phyloP scores from a whole-genome alignment of 2,113 vertebrate species.

The Syrrhaptes paradoxus region DNA sequence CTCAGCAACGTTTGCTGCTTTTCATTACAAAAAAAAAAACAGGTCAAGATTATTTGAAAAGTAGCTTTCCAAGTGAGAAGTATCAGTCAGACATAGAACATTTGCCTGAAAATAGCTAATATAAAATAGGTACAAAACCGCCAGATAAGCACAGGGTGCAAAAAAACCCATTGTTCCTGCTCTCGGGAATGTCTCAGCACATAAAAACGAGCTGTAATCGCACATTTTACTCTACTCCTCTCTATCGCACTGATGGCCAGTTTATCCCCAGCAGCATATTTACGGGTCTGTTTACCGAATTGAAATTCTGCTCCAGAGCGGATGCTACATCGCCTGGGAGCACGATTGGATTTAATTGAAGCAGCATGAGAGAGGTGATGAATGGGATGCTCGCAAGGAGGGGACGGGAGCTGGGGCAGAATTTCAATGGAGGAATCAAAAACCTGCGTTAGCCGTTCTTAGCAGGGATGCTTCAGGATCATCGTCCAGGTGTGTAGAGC shows the following conservation, averaged over 20 bases:
- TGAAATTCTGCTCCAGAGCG: constrained; percentile 56
- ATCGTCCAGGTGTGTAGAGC: neutral
- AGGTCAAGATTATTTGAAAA: constrained; percentile 32
- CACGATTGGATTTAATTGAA: constrained; percentile 69
- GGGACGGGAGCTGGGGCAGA: constrained; percentile 16
- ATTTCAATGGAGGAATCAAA: constrained; percentile 62
- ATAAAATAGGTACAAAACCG: neutral
- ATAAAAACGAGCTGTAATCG: constrained; percentile 70
- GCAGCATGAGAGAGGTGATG: constrained; percentile 67
- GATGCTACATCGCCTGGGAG: constrained; percentile 52
- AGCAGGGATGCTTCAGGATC: neutral
- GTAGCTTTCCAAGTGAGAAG: constrained; percentile 28
- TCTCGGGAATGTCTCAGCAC: constrained; percentile 37
- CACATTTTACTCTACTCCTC: constrained; percentile 54
- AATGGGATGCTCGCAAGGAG: constrained; percentile 41
- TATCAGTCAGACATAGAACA: neutral
- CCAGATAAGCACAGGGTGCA: constrained; percentile 13
- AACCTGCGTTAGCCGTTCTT: neutral
- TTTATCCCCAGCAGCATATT: constrained; percentile 74
- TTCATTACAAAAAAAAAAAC: neutral
- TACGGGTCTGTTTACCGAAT: constrained; percentile 60
- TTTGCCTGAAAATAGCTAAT: constrained; percentile 53
- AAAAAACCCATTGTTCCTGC: neutral
- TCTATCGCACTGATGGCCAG: constrained; percentile 69
- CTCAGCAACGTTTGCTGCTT: neutral